Base-by-base conservation (phyloP, 1,140 invertebrate genomes). In the Leptopilina boulardi region DNA sequence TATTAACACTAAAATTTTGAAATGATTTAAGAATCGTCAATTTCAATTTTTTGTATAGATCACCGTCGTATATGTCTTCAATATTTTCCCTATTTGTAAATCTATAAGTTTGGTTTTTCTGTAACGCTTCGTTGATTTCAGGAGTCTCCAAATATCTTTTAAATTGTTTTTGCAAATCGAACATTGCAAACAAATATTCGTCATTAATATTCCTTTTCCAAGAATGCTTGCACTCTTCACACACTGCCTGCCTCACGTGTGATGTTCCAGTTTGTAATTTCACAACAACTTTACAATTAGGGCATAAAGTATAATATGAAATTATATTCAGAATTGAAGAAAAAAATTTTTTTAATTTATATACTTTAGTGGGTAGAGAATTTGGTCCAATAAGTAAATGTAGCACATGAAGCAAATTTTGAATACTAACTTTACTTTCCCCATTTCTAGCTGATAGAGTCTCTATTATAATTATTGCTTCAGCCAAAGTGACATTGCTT, bases 141-240 rank as follows among this genome's bases (percentile, higher is more conserved):
- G 51, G 8, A 56, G 51, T 56, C 11, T 56, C n/a, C 19, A 56
- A 21, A 56, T 6, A 56, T 56, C 51, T 56, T 56, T 21, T 21
- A 56, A 56, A 56, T 56, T 56, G 51, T 56, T 56, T 18, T 56
- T 56, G 51, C 19, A 56, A 56, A 18, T 56, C 5, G 19, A 56
- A 56, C n/a, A 56, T 56, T 56, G 51, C 51, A 56, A 56, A 21
- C 2, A 56, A 56, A 4, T 56, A 56, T 9, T 10, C 18, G 11
- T 56, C 19, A 21, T 56, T 21, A 21, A 21, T 56, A 56, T 56
- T 56, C 18, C 19, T 56, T 21, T 54, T 56, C 19, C 51, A 56
- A 21, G n/a, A 21, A 21, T 56, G 19, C 6, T 56, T 56, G 19
- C 51, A 56, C 5, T 21, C 21, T 9, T 56, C 2, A 56, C 51